Evolutionary conservation across 1,140 invertebrate species (phyloP).

Genomic region (Drosophila bifasciata): DNA sequence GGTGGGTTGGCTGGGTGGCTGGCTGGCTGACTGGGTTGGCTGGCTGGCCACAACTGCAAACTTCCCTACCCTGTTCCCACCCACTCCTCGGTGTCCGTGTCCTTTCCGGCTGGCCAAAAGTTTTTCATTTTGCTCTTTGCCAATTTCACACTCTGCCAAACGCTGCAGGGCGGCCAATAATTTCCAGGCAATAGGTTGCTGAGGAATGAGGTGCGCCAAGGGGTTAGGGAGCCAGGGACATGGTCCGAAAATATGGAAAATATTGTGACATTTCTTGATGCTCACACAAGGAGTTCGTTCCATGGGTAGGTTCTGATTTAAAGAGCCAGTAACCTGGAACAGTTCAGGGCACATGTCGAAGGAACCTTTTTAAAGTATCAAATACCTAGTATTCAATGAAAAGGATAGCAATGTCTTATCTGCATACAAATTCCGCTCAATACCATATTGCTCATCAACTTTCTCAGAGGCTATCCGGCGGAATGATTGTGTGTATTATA

Average conservation of each 20-base stretch:
- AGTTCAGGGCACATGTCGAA: background rate
- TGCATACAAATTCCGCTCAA: no score
- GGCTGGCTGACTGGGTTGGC: conserved; percentile 20
- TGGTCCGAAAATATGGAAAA: conserved; percentile 40
- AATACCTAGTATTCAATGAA: background rate
- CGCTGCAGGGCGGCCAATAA: conserved; percentile 71
- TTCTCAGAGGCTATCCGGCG: background rate
- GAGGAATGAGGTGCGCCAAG: conserved; percentile 28
- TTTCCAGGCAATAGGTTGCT: conserved; percentile 54
- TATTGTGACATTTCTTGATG: conserved; percentile 39
- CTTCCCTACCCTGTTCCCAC: background rate
- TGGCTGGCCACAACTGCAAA: conserved; percentile 20
- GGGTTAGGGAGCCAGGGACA: background rate
- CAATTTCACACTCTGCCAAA: conserved; percentile 81
- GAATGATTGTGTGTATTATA: conserved; percentile 21
- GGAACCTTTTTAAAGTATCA: no score
- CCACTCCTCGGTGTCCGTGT: background rate
- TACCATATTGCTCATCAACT: no score
- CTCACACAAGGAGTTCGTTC: background rate
- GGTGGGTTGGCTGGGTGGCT: conserved; percentile 16
- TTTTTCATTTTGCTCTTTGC: conserved; percentile 78
- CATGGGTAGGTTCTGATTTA: background rate
- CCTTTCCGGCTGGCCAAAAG: conserved; percentile 50
- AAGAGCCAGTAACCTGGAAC: no score
- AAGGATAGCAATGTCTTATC: no score